These are phyloP conservation scores for Otus sunia DNA, from an alignment of 2,113 vertebrate genomes.

Conservation along the genomic window DNA sequence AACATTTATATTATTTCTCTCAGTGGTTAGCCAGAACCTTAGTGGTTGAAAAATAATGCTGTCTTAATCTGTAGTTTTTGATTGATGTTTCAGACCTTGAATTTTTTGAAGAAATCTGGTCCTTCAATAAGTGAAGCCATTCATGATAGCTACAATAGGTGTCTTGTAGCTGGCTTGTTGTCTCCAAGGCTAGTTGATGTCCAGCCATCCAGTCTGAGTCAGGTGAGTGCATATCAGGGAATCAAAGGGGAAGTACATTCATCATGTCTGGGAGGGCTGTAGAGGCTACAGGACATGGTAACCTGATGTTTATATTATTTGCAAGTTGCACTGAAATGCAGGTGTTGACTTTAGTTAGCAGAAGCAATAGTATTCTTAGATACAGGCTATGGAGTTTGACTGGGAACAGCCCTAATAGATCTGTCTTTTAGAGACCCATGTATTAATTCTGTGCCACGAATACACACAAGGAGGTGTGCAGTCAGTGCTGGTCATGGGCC, in stretches of 20 bases:
- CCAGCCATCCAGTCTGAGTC: conserved; percentile 86
- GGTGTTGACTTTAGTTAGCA: background rate
- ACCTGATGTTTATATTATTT: background rate
- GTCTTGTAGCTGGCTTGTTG: conserved; percentile 90
- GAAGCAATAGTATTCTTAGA: background rate
- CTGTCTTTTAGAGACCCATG: background rate
- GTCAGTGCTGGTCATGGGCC: background rate
- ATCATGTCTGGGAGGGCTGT: background rate
- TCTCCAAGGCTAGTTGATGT: conserved; percentile 85
- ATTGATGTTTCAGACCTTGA: conserved; percentile 83
- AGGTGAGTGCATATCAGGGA: conserved; percentile 67
- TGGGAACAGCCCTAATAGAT: background rate
- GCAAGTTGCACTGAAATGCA: background rate
- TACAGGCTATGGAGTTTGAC: background rate
- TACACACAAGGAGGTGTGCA: rapidly evolving
- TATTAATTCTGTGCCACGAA: background rate
- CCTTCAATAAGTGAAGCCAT: conserved; percentile 86
- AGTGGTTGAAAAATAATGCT: background rate
- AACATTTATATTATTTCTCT: background rate
- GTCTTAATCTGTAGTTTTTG: background rate
- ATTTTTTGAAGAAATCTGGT: conserved; percentile 89
- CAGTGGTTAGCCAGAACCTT: background rate
- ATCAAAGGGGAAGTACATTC: background rate
- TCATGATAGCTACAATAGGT: conserved; percentile 85
- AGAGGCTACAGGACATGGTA: background rate